Evolutionary conservation across 2,888 invertebrate genomes (phyloP).

Genomic region (Alcis repandata): DNA sequence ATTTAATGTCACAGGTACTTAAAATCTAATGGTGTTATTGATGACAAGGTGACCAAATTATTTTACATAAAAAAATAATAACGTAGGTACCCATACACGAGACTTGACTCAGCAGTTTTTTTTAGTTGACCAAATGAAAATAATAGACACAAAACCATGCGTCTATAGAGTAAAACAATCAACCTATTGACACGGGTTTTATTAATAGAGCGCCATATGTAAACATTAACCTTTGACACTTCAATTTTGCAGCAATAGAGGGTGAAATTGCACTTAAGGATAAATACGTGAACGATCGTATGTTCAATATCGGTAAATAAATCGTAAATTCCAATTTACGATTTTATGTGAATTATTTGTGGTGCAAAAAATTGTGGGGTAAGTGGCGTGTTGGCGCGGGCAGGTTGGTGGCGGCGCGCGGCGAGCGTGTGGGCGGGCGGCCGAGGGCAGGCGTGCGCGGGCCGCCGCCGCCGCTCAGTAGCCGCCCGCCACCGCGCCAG

Average conservation of each 20-base stretch:
- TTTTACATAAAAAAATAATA: neutral
- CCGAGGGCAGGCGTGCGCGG: slow-evolving; percentile 51
- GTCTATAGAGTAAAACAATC: slow-evolving; percentile 9
- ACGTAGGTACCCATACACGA: too few species aligned
- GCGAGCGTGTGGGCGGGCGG: slow-evolving; percentile 62
- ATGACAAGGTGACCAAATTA: too few species aligned
- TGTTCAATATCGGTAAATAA: slow-evolving; percentile 46
- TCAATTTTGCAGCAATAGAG: slow-evolving; percentile 20
- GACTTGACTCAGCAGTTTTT: neutral
- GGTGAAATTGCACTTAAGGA: slow-evolving; percentile 16
- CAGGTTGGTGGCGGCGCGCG: slow-evolving; percentile 53
- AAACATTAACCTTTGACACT: slow-evolving; percentile 24
- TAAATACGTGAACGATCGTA: slow-evolving; percentile 29
- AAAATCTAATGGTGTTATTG: neutral
- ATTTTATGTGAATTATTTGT: slow-evolving; percentile 60
- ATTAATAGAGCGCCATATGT: slow-evolving; percentile 26
- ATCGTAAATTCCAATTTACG: slow-evolving; percentile 51
- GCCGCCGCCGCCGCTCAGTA: slow-evolving; percentile 64
- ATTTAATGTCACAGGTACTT: neutral
- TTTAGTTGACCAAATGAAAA: neutral
- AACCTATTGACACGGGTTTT: slow-evolving; percentile 14
- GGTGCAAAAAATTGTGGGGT: slow-evolving; percentile 78
- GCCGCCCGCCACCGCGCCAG: slow-evolving; percentile 74
- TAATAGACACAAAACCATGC: neutral
- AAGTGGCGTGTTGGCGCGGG: slow-evolving; percentile 73